Conservation (phyloP, 2,113 vertebrate genomes). For the Zeus faber region DNA sequence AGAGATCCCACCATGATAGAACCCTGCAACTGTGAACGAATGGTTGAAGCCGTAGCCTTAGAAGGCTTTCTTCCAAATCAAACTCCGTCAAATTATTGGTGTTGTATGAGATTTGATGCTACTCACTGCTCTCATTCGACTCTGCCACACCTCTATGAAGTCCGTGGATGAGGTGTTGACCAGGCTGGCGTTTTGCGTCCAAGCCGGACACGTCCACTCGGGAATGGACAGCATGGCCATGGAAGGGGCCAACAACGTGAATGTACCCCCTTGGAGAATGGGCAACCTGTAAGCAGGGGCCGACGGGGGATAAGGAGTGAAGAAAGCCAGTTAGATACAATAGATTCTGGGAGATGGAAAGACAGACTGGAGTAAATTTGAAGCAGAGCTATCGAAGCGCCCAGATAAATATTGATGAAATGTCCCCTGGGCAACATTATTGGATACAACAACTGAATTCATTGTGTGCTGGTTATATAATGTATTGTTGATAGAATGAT, state of each 20-base stretch:
- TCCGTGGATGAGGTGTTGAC: slow-evolving; percentile 84
- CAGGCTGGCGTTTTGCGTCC: slow-evolving; percentile 84
- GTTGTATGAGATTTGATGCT: not conserved
- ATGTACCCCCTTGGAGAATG: slow-evolving; percentile 93
- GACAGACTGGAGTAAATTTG: too few relatives aligned
- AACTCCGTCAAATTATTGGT: too few relatives aligned
- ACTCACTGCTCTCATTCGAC: slow-evolving; percentile 87
- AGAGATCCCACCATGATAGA: slow-evolving; percentile 90
- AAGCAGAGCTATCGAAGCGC: too few relatives aligned
- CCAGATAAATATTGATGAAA: too few relatives aligned
- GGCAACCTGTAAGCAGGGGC: slow-evolving; percentile 78
- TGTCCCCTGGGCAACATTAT: too few relatives aligned
- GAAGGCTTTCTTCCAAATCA: not conserved
- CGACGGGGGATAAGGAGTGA: not conserved
- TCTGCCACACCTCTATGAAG: slow-evolving; percentile 89
- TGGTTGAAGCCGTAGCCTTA: not conserved
- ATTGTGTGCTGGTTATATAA: too few relatives aligned
- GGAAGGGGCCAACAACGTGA: slow-evolving; percentile 85
- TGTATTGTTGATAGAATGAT: too few relatives aligned
- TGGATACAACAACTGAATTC: too few relatives aligned
- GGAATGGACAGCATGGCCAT: slow-evolving; percentile 93
- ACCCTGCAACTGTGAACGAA: slow-evolving; percentile 83
- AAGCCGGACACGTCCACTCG: slow-evolving; percentile 88
- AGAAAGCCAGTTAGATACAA: too few relatives aligned
- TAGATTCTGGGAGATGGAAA: too few relatives aligned